Conservation (phyloP, 2,888 invertebrate species). For the Ommatoiulus sabulosus region DNA sequence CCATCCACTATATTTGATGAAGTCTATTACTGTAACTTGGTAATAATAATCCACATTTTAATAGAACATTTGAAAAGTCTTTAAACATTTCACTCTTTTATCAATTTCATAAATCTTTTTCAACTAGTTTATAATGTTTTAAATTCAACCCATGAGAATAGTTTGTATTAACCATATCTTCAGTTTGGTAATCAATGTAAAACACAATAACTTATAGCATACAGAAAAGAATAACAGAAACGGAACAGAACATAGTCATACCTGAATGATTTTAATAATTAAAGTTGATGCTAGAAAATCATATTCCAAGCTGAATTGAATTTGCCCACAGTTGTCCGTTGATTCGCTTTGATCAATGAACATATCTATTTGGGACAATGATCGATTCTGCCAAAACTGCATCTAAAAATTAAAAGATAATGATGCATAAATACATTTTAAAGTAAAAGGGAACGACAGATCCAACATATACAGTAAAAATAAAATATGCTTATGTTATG, state of each 20-base stretch:
- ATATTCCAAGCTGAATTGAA: constrained; percentile 92
- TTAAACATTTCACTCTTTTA: too few relatives aligned
- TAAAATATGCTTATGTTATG: too few relatives aligned
- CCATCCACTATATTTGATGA: too few relatives aligned
- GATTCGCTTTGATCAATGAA: constrained; percentile 94
- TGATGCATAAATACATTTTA: not conserved
- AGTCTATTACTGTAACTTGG: too few relatives aligned
- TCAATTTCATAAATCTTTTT: too few relatives aligned
- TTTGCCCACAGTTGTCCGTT: constrained; percentile 93
- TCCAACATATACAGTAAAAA: too few relatives aligned
- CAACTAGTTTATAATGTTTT: too few relatives aligned
- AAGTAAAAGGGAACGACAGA: too few relatives aligned
- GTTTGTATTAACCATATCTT: too few relatives aligned
- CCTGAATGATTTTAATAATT: constrained; percentile 90
- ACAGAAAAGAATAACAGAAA: not conserved
- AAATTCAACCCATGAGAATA: too few relatives aligned
- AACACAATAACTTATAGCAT: not conserved
- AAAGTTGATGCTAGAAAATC: constrained; percentile 94
- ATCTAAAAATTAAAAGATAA: not conserved
- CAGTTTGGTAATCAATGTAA: not conserved
- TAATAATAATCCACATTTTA: too few relatives aligned
- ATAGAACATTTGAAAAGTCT: too few relatives aligned
- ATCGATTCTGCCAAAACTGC: constrained; percentile 68
- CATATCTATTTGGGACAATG: constrained; percentile 92
- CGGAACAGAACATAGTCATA: constrained; percentile 68